Evolutionary conservation across 2,888 invertebrate genomes (phyloP).

Genomic region (Tricholauxania praeusta): DNA sequence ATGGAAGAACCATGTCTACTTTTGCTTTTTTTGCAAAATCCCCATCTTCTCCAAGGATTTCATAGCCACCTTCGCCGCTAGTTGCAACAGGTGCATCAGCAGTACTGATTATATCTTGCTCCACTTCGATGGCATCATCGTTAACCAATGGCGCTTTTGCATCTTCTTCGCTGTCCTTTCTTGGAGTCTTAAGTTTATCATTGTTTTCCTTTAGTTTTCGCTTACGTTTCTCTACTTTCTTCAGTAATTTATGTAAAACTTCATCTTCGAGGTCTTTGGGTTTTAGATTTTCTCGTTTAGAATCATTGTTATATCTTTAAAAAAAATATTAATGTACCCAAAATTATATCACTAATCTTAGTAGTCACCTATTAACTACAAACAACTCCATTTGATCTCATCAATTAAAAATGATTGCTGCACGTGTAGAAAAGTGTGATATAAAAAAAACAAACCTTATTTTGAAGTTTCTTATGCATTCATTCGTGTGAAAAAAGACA

Average conservation of each 20-base stretch:
- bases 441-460: constrained; percentile 14
- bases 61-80: constrained; percentile 47
- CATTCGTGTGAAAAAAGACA: no score
- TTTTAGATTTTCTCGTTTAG: not conserved
- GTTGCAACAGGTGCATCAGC: constrained; percentile 1
- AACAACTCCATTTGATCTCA: constrained; percentile 75
- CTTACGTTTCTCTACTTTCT: constrained; percentile 71
- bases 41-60: constrained; percentile 75
- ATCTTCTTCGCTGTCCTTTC: constrained; percentile 21
- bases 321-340: not conserved
- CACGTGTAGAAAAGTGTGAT: constrained; percentile 31
- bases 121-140: constrained; percentile 19
- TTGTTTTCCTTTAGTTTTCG: constrained; percentile 58
- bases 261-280: constrained; percentile 68
- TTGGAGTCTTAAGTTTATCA: not conserved
- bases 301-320: constrained; percentile 47
- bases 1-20: constrained; percentile 83
- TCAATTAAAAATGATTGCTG: not conserved
- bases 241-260: constrained; percentile 72
- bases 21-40: constrained; percentile 71
- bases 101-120: constrained; percentile 20
- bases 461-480: no score
- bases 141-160: not conserved
- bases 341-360: not conserved
- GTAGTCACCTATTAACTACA: constrained; percentile 75